Conservation (phyloP, 2,113 vertebrate genomes). For the Notothenia rossii region DNA sequence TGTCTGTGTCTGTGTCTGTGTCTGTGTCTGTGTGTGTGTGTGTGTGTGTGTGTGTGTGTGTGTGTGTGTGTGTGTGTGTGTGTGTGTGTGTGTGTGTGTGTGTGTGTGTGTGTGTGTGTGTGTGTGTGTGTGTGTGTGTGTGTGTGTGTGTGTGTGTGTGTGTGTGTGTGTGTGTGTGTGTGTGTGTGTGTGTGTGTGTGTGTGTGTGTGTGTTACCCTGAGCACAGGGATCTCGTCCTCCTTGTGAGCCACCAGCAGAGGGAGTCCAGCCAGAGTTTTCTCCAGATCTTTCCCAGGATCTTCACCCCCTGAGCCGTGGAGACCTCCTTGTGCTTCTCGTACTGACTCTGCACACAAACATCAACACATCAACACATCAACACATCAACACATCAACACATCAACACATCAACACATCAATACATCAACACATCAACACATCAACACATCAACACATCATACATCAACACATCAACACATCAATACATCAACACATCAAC, state of each 20-base stretch:
- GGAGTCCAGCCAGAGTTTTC: conserved; percentile 95
- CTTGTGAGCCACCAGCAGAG: conserved; percentile 92
- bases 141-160: too few species aligned
- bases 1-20: too few species aligned
- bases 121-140: too few species aligned
- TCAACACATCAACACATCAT: background rate
- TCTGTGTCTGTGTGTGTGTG: too few species aligned
- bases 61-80: too few species aligned
- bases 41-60: too few species aligned
- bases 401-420: background rate
- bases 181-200: conserved; percentile 5
- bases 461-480: background rate
- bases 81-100: too few species aligned
- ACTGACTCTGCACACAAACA: conserved; percentile 87
- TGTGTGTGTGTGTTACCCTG: too few species aligned
- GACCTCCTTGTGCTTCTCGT: conserved; percentile 98
- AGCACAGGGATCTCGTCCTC: conserved; percentile 96
- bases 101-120: too few species aligned
- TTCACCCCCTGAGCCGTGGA: conserved; percentile 95
- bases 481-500: too few species aligned
- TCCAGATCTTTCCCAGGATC: conserved; percentile 98
- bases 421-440: too few species aligned
- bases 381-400: background rate
- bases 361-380: background rate
- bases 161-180: too few species aligned